Base-by-base conservation (phyloP, 2,113 vertebrate species). In the Lagopus muta region DNA sequence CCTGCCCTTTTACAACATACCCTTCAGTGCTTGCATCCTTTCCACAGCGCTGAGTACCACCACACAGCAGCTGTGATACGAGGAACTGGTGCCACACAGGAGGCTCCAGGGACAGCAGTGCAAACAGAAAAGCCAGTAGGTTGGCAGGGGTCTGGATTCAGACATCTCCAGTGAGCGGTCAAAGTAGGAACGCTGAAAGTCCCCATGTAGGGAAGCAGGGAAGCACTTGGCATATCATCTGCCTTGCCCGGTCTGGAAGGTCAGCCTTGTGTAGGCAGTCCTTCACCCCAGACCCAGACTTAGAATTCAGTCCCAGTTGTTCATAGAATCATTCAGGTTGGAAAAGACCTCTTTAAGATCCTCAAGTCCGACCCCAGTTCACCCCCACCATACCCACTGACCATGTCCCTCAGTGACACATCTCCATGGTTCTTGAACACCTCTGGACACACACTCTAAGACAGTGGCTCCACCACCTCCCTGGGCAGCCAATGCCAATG, bases 101-200 rank as follows among this genome's bases (percentile, higher is more conserved):
- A 80, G 42, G 22, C 8, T 64, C 57, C 58, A 36, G 22, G 17
- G 50, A 19, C 3, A 0, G 57, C 11, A 3, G 21, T 82, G 30
- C 30, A 58, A 79, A 34, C 12, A 34, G 27, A 54, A 58, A 66
- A 88, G 50, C 16, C 2, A 1, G 32, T 24, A 42, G 21, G 19
- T 19, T 67, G 30, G 12, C 13, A 21, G 36, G 30, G 5, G 7
- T 57, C 32, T 78, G 72, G 40, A 66, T 74, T 45, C 4, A 57
- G 21, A 17, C 27, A 82, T 6, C 21, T 78, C 71, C 42, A 70
- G 78, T n/a, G 55, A 40, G 17, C n/a, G 1, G 24, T 15, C 25
- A 42, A 4, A 0, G 0, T 0, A 16, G 48, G 65, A 90, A 11
- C 0, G 6, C 38, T 21, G 28, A 57, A 32, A 27, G 42, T 77